Evolutionary conservation across 2,113 vertebrate genomes (phyloP), one percentile per base, ranked within the genome.

Genomic region (Orycteropus afer): DNA sequence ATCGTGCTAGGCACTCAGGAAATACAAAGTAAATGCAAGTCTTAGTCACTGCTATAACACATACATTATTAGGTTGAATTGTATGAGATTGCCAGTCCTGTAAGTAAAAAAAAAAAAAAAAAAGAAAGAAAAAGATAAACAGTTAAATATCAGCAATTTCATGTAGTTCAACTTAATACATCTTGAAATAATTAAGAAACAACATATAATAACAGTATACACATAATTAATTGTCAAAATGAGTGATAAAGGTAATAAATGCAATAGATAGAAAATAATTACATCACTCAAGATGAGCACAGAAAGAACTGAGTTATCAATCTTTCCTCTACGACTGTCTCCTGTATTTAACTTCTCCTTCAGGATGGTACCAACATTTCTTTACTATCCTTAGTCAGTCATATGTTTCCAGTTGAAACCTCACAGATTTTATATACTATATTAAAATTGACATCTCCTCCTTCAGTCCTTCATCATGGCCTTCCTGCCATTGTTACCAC

Each of bases 181-280:
- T 89, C 37, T 51, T 88, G 67, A 94, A 92, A 82, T 90, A 69
- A 67, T 89, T 82, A 79, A 55, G 7, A 55, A 59, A 63, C 5
- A 74, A 53, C 47, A 78, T 34, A 51, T 78, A 47, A 51, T 78
- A 47, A 80, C 9, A 88, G 15, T 27, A 71, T 53, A 25, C 42
- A 80, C 22, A 89, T n/a, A 73, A 90, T 71, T 51, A 76, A 40
- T 74, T 74, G 25, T 86, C 83, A 91, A 83, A 94, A 94, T 94
- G 79, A 94, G 65, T 79, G 86, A 86, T 47, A 93, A 89, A 83
- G 79, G 67, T 63, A 86, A 79, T 69, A 78, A 89, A 77, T 77
- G 45, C 29, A 80, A 84, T 57, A 63, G 25, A 78, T 27, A 80
- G 29, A 69, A 53, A 81, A 80, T 78, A 86, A 76, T 69, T 59